Conservation (phyloP, 2,888 invertebrate species). For the Flabesymbios commensalis region DNA sequence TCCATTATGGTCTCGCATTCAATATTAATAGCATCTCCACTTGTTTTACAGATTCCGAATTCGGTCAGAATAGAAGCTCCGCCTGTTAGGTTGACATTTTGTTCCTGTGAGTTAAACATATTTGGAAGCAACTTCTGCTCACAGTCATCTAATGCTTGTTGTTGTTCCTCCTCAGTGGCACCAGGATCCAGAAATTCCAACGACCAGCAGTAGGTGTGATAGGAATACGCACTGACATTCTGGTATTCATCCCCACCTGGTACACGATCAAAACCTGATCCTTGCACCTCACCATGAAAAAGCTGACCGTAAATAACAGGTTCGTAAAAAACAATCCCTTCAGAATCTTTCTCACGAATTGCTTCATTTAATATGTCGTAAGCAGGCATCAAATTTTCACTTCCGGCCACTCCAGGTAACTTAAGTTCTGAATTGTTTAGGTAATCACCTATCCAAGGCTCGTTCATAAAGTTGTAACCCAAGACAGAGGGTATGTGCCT, state of each 20-base stretch:
- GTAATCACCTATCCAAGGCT: conserved; percentile 42
- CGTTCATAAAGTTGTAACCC: conserved; percentile 44
- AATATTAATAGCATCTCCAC: conserved; percentile 10
- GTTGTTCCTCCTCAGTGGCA: conserved; percentile 26
- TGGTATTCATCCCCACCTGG: conserved; percentile 36
- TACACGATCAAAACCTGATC: conserved; percentile 38
- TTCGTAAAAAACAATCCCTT: conserved; percentile 42
- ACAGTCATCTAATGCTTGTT: conserved; percentile 28
- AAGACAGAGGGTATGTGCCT: conserved; percentile 30
- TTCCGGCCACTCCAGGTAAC: conserved; percentile 41
- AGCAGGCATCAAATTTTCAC: conserved; percentile 35
- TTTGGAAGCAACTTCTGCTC: conserved; percentile 27
- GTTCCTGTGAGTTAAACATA: conserved; percentile 10
- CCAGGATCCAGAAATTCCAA: conserved; percentile 22
- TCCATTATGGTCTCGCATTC: conserved; percentile 27
- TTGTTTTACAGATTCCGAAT: conserved; percentile 40
- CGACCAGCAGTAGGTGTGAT: conserved; percentile 43
- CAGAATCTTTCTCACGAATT: conserved; percentile 35
- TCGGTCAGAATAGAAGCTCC: conserved; percentile 42
- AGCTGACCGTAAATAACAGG: conserved; percentile 41
- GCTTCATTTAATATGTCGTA: conserved; percentile 35
- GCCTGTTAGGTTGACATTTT: conserved; percentile 23
- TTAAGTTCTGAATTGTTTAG: conserved; percentile 17
- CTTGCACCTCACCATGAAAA: conserved; percentile 23
- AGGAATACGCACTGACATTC: conserved; percentile 33